phyloP scores from a whole-genome alignment of 2,888 invertebrate genomes.

The Pammene fasciana region DNA sequence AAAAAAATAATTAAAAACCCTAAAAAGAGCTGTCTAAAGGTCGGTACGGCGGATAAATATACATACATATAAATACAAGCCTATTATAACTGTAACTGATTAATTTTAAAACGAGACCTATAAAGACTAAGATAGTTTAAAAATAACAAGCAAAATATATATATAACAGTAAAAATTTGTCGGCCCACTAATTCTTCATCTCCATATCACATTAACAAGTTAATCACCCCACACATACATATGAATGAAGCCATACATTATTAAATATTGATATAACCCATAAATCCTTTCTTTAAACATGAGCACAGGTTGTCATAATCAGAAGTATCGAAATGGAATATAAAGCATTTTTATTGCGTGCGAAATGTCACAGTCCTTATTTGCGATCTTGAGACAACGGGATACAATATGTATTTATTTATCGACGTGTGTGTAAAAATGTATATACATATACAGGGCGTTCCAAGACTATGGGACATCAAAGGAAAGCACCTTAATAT shows the following conservation, averaged over 20 bases:
- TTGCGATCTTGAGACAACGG: constrained; percentile 22
- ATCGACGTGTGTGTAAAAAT: too few relatives aligned
- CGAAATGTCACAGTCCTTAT: constrained; percentile 44
- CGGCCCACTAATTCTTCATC: constrained; percentile 14
- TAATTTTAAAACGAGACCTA: too few relatives aligned
- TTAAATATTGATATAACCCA: constrained; percentile 36
- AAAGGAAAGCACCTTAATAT: too few relatives aligned
- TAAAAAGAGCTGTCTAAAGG: too few relatives aligned
- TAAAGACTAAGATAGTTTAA: neutral
- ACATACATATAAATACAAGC: too few relatives aligned
- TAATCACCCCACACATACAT: constrained; percentile 39
- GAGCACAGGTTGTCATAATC: constrained; percentile 33
- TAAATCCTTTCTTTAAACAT: constrained; percentile 30
- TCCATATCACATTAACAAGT: constrained; percentile 39
- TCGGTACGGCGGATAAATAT: too few relatives aligned
- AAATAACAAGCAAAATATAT: constrained; percentile 1
- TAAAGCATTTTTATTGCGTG: constrained; percentile 44
- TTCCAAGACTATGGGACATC: too few relatives aligned
- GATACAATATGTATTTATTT: too few relatives aligned
- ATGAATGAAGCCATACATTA: constrained; percentile 36
- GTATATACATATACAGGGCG: too few relatives aligned
- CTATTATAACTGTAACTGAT: too few relatives aligned
- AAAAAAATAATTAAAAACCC: too few relatives aligned
- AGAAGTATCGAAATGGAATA: constrained; percentile 30
- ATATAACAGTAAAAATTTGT: constrained; percentile 11